Base-by-base conservation (phyloP, 2,888 invertebrate species). In the Brachyopa scutellaris region DNA sequence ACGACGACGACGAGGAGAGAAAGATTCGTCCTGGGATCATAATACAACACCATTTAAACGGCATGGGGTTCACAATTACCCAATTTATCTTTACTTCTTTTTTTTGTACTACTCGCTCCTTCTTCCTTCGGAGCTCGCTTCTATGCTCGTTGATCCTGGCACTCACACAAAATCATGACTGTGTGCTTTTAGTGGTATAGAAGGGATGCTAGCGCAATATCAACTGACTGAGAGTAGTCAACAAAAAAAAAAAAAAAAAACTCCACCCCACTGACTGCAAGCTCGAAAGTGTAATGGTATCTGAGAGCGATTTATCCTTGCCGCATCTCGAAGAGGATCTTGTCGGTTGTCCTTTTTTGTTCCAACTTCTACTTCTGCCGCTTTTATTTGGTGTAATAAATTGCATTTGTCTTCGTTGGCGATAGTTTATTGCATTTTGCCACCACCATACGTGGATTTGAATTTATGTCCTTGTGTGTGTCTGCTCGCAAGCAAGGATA, bases 1-100 rank as follows among this genome's bases (percentile, higher is more conserved):
- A n/a, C n/a, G n/a, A n/a, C n/a, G n/a, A n/a, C n/a, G n/a, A 33
- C 69, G 47, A 59, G 36, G 57, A 26, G 33, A 70, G 70, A 76
- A 70, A 76, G 64, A 82, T 82, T 76, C 80, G 76, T 82, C 69
- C 76, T 82, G 80, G 85, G 84, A 85, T 85, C 85, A 85, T 85
- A 86, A 85, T 84, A 86, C 85, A 86, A 85, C 85, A 85, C 85
- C 85, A 85, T 86, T 85, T 86, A 86, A 86, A 77, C 86, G 85
- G 85, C 86, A 86, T 86, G 86, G 85, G 86, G 86, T 85, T 86
- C 85, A 86, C 85, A 86, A 86, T 86, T 86, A 86, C 86, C 86
- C 85, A 85, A 86, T 86, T 86, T 86, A 86, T 86, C 86, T 85
- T 85, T 84, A 84, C 77, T 66, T 72, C 17, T 66, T 76, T 70